Base-by-base conservation (phyloP, 2,888 invertebrate species). In the Bellardia pandia region DNA sequence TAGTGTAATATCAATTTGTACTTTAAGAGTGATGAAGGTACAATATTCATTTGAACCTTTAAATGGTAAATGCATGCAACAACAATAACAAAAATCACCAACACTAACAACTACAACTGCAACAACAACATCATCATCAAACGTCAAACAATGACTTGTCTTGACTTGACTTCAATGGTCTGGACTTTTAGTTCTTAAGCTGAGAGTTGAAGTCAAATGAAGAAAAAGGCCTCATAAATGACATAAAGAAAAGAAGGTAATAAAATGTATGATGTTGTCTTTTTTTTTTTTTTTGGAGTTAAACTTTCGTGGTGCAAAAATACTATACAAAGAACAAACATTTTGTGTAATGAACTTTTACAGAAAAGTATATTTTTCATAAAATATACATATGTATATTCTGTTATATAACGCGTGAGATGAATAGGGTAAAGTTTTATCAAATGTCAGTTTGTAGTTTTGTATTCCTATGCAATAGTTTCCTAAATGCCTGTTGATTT, bases 1-100 rank as follows among this genome's bases (percentile, higher is more conserved):
- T 88, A 86, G 86, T 86, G 85, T 85, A 86, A 86, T 88, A 88
- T 82, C 88, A 88, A 88, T 88, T 88, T 88, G 88, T 86, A 82
- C 86, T 81, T 84, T 82, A 82, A 84, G 84, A 85, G 79, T 88
- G 85, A 86, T 86, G 86, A 80, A 86, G 84, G 84, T 72, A 80
- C 30, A 48, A 74, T 62, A 69, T 64, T 58, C 77, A 74, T 68
- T 78, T 74, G 42, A 78, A 74, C 84, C 71, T 82, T 62, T 69
- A 69, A 76, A 82, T 76, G 76, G 69, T 33, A 68, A 82, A 48
- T 74, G 37, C 58, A 37, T 60, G 40, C 53, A 64, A 30, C 71
- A 56, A 53, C 23, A 42, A 40, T 56, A 60, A 11, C 42, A 56
- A 23, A 9, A 60, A 23, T 23, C 40, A 51, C 51, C 48, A 9